Evolutionary conservation across 2,888 invertebrate species (phyloP).

Genomic region (Eupithecia inturbata): DNA sequence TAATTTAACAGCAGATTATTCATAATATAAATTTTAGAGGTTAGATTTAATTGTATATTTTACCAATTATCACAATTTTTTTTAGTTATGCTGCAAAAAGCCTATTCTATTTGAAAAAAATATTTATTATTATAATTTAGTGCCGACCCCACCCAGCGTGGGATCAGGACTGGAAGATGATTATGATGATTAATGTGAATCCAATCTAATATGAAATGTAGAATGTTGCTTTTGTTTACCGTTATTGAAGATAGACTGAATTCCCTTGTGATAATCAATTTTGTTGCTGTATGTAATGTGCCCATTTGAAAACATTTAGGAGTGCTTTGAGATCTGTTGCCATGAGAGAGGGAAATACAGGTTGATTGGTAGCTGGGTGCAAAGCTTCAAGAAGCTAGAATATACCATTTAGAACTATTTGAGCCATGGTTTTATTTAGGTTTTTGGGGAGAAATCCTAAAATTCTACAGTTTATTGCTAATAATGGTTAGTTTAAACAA

Average conservation of each 20-base stretch:
- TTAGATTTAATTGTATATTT: slow-evolving; percentile 41
- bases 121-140: slow-evolving; percentile 22
- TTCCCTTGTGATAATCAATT: slow-evolving; percentile 40
- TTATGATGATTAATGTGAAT: too few relatives aligned
- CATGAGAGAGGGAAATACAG: neutral
- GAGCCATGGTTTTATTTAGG: too few relatives aligned
- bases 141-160: too few relatives aligned
- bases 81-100: slow-evolving; percentile 35
- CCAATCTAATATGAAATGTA: slow-evolving; percentile 19
- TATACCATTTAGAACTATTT: too few relatives aligned
- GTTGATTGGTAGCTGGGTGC: too few relatives aligned
- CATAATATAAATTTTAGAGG: slow-evolving; percentile 34
- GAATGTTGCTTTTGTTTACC: slow-evolving; percentile 12
- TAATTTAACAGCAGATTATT: slow-evolving; percentile 46
- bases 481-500: too few relatives aligned
- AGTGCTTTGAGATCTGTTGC: slow-evolving; percentile 2
- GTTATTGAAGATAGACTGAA: slow-evolving; percentile 38
- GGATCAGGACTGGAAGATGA: too few relatives aligned
- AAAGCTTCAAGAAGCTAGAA: too few relatives aligned
- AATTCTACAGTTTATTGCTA: too few relatives aligned
- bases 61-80: slow-evolving; percentile 28
- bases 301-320: slow-evolving; percentile 18
- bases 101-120: slow-evolving; percentile 18
- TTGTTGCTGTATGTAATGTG: slow-evolving; percentile 23
- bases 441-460: too few relatives aligned